These are phyloP conservation scores for Microtus montanus DNA, from an alignment of 2,113 vertebrate species.

Conservation along the genomic window DNA sequence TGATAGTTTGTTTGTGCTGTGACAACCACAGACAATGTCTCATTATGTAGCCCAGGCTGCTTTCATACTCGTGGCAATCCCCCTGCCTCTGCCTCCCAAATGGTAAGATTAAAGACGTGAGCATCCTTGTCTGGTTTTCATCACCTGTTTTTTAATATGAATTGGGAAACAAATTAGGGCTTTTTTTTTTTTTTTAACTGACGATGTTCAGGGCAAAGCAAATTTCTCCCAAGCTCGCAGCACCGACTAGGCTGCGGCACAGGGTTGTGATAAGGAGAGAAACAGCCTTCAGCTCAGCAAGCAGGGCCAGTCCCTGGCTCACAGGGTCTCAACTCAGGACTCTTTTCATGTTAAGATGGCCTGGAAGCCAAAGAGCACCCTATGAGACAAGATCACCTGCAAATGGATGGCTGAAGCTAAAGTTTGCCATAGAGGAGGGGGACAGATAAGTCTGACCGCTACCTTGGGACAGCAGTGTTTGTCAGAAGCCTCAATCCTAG, in stretches of 20 bases:
- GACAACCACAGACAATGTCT: background rate
- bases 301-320: background rate
- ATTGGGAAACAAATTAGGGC: background rate
- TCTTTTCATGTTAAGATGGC: background rate
- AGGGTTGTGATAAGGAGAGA: fast-evolving
- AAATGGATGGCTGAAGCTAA: background rate
- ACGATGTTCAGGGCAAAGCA: background rate
- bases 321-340: background rate
- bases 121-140: background rate
- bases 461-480: too few species aligned
- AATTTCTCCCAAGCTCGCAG: background rate
- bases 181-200: background rate
- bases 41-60: background rate
- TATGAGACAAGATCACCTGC: background rate
- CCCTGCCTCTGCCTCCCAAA: background rate
- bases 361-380: too few species aligned
- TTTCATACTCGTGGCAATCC: too few species aligned
- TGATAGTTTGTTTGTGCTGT: too few species aligned
- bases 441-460: too few species aligned
- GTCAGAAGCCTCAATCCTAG: background rate
- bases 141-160: background rate
- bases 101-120: background rate
- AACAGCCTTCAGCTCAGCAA: background rate
- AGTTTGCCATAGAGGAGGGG: background rate
- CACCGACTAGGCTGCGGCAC: fast-evolving